Conservation (phyloP, 1,140 invertebrate genomes). For the Panagrolaimus sp. region DNA sequence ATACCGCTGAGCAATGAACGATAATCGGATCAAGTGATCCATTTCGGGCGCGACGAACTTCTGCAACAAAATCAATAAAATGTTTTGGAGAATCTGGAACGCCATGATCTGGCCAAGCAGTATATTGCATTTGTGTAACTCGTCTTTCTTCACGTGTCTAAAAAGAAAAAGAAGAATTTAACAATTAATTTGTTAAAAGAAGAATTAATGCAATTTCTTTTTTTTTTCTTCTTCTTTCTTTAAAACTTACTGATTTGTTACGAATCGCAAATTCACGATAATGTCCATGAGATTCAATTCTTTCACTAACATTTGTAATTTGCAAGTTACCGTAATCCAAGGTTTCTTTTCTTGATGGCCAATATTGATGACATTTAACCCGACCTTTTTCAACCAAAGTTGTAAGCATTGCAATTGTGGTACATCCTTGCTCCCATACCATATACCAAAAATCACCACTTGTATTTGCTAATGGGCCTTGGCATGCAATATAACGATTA, state of each 20-base stretch:
- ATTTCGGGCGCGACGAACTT: constrained; percentile 66
- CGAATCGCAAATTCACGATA: constrained; percentile 80
- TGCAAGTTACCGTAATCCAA: constrained; percentile 69
- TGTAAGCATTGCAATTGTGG: constrained; percentile 88
- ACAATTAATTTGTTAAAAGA: no score
- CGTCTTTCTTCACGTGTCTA: constrained; percentile 69
- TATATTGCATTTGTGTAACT: constrained; percentile 79
- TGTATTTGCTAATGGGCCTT: constrained; percentile 81
- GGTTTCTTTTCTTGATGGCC: constrained; percentile 77
- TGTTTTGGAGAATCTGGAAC: constrained; percentile 83
- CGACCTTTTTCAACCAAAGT: constrained; percentile 83
- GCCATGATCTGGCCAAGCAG: constrained; percentile 96
- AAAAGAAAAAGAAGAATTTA: constrained; percentile 33
- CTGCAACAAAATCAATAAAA: constrained; percentile 81
- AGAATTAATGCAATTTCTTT: no score
- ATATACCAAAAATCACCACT: constrained; percentile 85
- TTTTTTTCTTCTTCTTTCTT: no score
- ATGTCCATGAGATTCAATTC: constrained; percentile 73
- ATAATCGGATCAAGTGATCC: constrained; percentile 74
- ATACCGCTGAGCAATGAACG: constrained; percentile 72
- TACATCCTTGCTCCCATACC: constrained; percentile 76
- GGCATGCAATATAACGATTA: constrained; percentile 92
- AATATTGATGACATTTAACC: constrained; percentile 95
- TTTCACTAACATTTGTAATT: constrained; percentile 75
- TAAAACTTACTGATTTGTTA: constrained; percentile 69